phyloP scores from a whole-genome alignment of 2,888 invertebrate species.

The Drosophila borborema region DNA sequence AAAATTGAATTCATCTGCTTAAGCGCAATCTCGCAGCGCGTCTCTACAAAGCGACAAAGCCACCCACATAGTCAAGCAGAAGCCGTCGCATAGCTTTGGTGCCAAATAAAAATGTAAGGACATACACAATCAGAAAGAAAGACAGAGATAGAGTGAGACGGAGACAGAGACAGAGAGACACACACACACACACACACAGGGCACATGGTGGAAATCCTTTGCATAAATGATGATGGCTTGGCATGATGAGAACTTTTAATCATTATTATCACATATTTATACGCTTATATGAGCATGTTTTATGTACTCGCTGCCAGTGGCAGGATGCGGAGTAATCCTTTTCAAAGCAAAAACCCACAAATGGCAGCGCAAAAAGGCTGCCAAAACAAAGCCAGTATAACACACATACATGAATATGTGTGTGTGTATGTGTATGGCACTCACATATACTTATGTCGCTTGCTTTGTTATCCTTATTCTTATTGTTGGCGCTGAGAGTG shows the following conservation, averaged over 20 bases:
- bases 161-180: slow-evolving; percentile 5
- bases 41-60: slow-evolving; percentile 12
- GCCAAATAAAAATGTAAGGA: slow-evolving; percentile 79
- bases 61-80: slow-evolving; percentile 47
- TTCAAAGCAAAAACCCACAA: slow-evolving; percentile 81
- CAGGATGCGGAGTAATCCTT: slow-evolving; percentile 73
- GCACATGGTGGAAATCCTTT: slow-evolving; percentile 69
- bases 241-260: slow-evolving; percentile 81
- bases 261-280: slow-evolving; percentile 84
- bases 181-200: slow-evolving; percentile 1
- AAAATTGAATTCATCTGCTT: slow-evolving; percentile 72
- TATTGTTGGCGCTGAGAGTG: slow-evolving; percentile 62
- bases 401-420: slow-evolving; percentile 33
- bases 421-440: slow-evolving; percentile 15
- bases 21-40: slow-evolving; percentile 40
- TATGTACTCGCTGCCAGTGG: slow-evolving; percentile 76
- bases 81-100: slow-evolving; percentile 53
- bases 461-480: slow-evolving; percentile 69
- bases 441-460: slow-evolving; percentile 42
- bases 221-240: slow-evolving; percentile 79
- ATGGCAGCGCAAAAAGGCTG: slow-evolving; percentile 81
- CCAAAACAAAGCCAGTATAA: slow-evolving; percentile 57
- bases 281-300: slow-evolving; percentile 84
- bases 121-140: slow-evolving; percentile 26
- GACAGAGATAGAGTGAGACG: not conserved